These are phyloP conservation scores for Porphyrio hochstetteri DNA, from an alignment of 2,113 vertebrate species.

Conservation along the genomic window DNA sequence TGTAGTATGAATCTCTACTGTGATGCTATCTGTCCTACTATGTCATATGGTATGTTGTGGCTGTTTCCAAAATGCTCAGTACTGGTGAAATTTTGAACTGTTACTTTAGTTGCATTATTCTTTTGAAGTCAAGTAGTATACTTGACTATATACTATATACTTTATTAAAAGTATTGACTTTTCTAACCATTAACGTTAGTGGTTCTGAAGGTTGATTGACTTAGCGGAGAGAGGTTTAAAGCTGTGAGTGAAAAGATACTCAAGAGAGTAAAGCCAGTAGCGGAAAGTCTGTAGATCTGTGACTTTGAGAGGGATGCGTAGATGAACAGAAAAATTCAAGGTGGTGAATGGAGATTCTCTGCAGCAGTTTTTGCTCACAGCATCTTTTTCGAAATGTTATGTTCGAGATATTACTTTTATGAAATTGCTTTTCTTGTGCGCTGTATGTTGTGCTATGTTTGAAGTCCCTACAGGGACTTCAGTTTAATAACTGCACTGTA, in stretches of 20 bases:
- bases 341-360: background rate
- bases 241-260: background rate
- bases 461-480: slow-evolving; percentile 5
- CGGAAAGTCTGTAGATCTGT: background rate
- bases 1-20: background rate
- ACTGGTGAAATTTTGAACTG: background rate
- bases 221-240: background rate
- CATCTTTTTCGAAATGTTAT: slow-evolving; percentile 13
- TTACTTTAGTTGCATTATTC: background rate
- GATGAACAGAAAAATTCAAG: background rate
- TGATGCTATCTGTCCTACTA: background rate
- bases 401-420: slow-evolving; percentile 2
- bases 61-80: background rate
- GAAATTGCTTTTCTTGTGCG: slow-evolving; percentile 36
- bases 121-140: background rate
- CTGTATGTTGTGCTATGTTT: background rate
- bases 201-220: background rate
- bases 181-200: background rate
- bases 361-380: background rate
- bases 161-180: background rate
- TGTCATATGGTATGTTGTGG: background rate
- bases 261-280: background rate
- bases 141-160: background rate
- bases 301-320: background rate
- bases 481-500: background rate